phyloP scores from a whole-genome alignment of 2,888 invertebrate genomes.

The Oscheius sp. region DNA sequence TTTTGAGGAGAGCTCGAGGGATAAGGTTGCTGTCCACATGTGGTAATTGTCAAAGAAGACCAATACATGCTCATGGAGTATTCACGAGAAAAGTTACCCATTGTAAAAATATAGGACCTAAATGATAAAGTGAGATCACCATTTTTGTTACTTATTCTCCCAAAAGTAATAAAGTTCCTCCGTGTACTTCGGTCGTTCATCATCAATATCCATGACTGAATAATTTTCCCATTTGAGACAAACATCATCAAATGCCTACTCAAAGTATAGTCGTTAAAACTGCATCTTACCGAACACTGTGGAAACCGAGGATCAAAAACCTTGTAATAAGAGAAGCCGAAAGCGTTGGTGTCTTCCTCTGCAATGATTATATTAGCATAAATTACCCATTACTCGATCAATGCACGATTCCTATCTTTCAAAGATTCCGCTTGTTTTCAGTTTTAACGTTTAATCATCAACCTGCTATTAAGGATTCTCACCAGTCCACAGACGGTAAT shows the following conservation, averaged over 20 bases:
- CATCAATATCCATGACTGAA: conserved; percentile 39
- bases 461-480: no score
- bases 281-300: conserved; percentile 41
- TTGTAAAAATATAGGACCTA: conserved; percentile 37
- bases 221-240: conserved; percentile 31
- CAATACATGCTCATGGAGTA: conserved; percentile 67
- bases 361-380: no score
- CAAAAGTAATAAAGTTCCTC: conserved; percentile 41
- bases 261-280: no score
- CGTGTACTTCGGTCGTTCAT: conserved; percentile 44
- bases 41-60: conserved; percentile 67
- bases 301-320: conserved; percentile 63
- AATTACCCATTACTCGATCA: no score
- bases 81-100: conserved; percentile 66
- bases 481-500: no score
- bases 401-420: no score
- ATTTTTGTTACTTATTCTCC: conserved; percentile 47
- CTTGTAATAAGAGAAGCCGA: conserved; percentile 60
- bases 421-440: no score
- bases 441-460: no score
- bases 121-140: not conserved
- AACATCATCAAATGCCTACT: not conserved
- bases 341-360: conserved; percentile 58
- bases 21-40: conserved; percentile 68
- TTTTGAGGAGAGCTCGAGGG: conserved; percentile 64